Evolutionary conservation across 2,113 vertebrate species (phyloP), one percentile per base, ranked within the genome.

Genomic region (Acrocephalus kingi): DNA sequence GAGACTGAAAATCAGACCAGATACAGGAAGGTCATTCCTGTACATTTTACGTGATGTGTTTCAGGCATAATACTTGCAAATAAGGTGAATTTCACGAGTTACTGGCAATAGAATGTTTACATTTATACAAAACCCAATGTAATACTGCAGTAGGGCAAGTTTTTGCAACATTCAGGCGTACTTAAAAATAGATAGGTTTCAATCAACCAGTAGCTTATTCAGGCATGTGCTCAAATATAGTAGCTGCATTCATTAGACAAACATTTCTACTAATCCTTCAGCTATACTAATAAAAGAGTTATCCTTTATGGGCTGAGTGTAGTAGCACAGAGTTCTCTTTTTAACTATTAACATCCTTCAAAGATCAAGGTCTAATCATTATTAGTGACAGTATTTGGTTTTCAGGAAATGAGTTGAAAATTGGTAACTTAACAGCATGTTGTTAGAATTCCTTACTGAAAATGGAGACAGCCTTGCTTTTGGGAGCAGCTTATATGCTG

Each of bases 151-250:
- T 56, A 73, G 63, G 58, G 69, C 75, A 75, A 89, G 52, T 7
- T 91, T 97, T 97, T 95, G 78, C 88, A 77, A 63, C 46, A 51
- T 68, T 91, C 95, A 94, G 69, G 88, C 95, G 74, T 73, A 82
- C 84, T 97, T 97, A 97, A 97, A 97, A 98, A 98, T 97, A 98
- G 97, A 95, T 86, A 92, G 72, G 41, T 96, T 97, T 97, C 97
- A 94, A 49, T 97, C n/a, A 23, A 94, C 95, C 97, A 97, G 75
- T 89, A 95, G 94, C 96, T 96, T 95, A 97, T 97, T 98, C 90
- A 96, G 96, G 92, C 96, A 90, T 96, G 97, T 83, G 76, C 90
- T 97, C 94, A 97, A 96, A 97, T 98, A 98, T 96, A 98, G 98
- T 96, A 93, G 93, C 93, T 96, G 87, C 86, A 96, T 98, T 98